Conservation (phyloP, 2,888 invertebrate genomes). For the Orthosia cruda region DNA sequence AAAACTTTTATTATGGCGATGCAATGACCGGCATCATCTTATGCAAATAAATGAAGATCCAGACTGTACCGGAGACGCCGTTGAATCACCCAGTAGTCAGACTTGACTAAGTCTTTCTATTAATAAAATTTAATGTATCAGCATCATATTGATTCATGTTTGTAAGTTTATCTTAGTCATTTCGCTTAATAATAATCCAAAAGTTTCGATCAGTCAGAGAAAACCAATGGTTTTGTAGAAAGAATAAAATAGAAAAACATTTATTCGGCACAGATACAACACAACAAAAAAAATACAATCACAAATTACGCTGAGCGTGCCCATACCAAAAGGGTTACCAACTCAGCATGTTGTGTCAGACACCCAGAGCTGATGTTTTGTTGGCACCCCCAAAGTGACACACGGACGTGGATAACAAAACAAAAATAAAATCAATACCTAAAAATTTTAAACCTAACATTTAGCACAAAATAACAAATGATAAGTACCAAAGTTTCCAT, state of each 20-base stretch:
- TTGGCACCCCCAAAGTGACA: too few species aligned
- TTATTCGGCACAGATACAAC: too few species aligned
- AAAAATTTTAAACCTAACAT: neutral
- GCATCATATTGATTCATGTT: slow-evolving; percentile 11
- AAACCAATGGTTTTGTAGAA: neutral
- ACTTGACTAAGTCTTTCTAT: slow-evolving; percentile 54
- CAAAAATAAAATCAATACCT: too few species aligned
- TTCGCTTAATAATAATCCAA: neutral
- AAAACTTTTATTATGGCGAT: slow-evolving; percentile 20
- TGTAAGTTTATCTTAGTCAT: neutral
- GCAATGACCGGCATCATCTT: slow-evolving; percentile 26
- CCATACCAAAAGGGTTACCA: too few species aligned
- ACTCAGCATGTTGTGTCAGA: too few species aligned
- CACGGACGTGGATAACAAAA: too few species aligned
- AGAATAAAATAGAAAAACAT: too few species aligned
- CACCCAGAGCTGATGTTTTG: too few species aligned
- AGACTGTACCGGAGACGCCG: slow-evolving; percentile 55
- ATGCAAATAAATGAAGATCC: slow-evolving; percentile 41
- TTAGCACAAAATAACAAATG: neutral
- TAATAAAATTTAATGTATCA: slow-evolving; percentile 33
- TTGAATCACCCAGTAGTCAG: slow-evolving; percentile 59
- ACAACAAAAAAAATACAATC: too few species aligned
- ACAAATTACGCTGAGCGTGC: too few species aligned
- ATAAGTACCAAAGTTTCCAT: neutral
- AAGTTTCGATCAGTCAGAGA: neutral